phyloP scores from a whole-genome alignment of 2,113 vertebrate genomes.

The Caloenas nicobarica region DNA sequence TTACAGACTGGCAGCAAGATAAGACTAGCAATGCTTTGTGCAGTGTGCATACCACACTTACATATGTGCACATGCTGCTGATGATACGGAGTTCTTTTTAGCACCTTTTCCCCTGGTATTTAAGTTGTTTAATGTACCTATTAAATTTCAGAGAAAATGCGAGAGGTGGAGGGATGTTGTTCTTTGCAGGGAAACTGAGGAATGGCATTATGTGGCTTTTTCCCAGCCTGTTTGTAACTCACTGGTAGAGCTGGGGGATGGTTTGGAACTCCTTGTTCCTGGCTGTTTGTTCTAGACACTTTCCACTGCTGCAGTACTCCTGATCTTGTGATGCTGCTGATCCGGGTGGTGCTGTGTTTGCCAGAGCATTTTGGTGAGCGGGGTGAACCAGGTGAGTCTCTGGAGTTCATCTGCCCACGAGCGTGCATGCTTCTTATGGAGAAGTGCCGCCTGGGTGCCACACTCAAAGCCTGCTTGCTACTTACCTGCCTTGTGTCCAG shows the following conservation, averaged over 20 bases:
- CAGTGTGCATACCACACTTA: not conserved
- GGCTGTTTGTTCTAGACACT: not conserved
- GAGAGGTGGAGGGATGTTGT: not conserved
- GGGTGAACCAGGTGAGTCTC: not conserved
- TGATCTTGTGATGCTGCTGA: not conserved
- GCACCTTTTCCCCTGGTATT: not conserved
- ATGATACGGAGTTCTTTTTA: not conserved
- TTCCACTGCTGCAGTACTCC: not conserved
- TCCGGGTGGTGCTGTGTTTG: not conserved
- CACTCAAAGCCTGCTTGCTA: not conserved
- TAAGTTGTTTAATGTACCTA: not conserved
- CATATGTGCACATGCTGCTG: not conserved
- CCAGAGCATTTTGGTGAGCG: not conserved
- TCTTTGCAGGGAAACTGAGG: not conserved
- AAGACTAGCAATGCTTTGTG: not conserved
- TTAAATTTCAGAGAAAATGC: not conserved
- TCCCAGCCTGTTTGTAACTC: accelerated
- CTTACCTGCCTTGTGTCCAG: conserved; percentile 79
- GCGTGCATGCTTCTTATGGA: accelerated
- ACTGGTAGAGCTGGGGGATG: not conserved
- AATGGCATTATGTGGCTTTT: not conserved
- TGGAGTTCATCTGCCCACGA: not conserved
- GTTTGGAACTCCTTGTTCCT: not conserved
- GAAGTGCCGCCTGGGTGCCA: accelerated
- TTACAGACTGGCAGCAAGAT: not conserved